Evolutionary conservation across 1,140 invertebrate genomes (phyloP).

Genomic region (Trissolcus basalis): DNA sequence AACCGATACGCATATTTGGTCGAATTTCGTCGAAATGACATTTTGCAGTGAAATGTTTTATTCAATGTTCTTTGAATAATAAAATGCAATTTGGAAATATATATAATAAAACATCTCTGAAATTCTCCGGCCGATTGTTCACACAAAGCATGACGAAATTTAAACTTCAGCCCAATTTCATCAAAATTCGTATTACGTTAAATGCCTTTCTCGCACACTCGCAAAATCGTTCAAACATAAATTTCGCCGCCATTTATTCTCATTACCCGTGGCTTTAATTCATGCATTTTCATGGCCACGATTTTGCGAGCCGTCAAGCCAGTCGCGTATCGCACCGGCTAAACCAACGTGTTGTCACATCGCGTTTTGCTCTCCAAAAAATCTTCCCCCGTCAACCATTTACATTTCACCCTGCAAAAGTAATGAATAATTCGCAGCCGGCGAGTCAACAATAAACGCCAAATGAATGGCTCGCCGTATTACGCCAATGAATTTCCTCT

Average conservation of each 20-base stretch:
- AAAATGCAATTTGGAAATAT: no score
- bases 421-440: slow-evolving; percentile 47
- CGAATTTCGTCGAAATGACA: no score
- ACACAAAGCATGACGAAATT: neutral
- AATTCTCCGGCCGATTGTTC: no score
- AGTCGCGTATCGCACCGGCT: slow-evolving; percentile 8
- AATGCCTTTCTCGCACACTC: slow-evolving; percentile 12
- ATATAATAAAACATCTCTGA: no score
- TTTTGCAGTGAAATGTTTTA: no score
- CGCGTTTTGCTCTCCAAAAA: slow-evolving; percentile 18
- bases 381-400: slow-evolving; percentile 14
- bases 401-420: slow-evolving; percentile 12
- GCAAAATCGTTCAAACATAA: slow-evolving; percentile 23
- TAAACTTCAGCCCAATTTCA: slow-evolving; percentile 19
- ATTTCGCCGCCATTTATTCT: slow-evolving; percentile 33
- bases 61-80: no score
- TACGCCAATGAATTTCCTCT: slow-evolving; percentile 57
- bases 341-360: slow-evolving; percentile 42
- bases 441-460: slow-evolving; percentile 48
- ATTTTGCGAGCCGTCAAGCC: slow-evolving; percentile 31
- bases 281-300: slow-evolving; percentile 42
- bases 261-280: slow-evolving; percentile 32
- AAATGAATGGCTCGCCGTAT: slow-evolving; percentile 42
- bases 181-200: slow-evolving; percentile 14
- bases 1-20: no score